phyloP scores from a whole-genome alignment of 2,888 invertebrate species.

The Halictus ligatus region DNA sequence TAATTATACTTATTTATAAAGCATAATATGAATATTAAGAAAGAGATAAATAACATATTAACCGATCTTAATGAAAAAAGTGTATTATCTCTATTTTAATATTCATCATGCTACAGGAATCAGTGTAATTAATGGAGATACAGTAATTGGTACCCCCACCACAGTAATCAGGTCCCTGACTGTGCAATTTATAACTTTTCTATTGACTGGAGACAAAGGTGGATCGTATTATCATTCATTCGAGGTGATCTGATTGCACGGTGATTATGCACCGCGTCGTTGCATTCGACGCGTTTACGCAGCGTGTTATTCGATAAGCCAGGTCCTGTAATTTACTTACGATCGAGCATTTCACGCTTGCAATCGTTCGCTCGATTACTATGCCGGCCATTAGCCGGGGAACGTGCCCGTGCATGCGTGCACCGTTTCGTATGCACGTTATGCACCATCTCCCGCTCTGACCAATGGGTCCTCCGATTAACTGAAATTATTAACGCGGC shows the following conservation, averaged over 20 bases:
- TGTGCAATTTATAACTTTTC: too few relatives aligned
- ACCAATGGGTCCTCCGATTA: not conserved
- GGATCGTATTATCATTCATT: not conserved
- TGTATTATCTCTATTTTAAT: too few relatives aligned
- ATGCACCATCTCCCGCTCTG: not conserved
- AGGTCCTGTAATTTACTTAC: slow-evolving; percentile 67
- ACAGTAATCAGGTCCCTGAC: too few relatives aligned
- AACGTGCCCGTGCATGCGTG: slow-evolving; percentile 43
- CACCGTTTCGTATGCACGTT: slow-evolving; percentile 30
- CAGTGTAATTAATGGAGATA: too few relatives aligned
- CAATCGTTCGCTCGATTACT: slow-evolving; percentile 68
- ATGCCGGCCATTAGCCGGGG: slow-evolving; percentile 51
- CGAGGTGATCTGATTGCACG: slow-evolving; percentile 59
- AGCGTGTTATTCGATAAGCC: slow-evolving; percentile 70
- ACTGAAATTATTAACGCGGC: not conserved
- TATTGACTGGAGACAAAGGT: not conserved
- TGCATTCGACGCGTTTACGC: slow-evolving; percentile 70
- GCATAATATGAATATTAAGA: too few relatives aligned
- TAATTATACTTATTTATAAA: too few relatives aligned
- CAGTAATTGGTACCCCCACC: too few relatives aligned
- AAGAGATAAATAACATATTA: too few relatives aligned
- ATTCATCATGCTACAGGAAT: too few relatives aligned
- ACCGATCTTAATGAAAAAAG: too few relatives aligned
- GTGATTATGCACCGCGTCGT: slow-evolving; percentile 72
- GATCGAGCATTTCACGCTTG: slow-evolving; percentile 73